These are phyloP conservation scores for Phaetusa simplex DNA, from an alignment of 2,113 vertebrate species.

Conservation along the genomic window DNA sequence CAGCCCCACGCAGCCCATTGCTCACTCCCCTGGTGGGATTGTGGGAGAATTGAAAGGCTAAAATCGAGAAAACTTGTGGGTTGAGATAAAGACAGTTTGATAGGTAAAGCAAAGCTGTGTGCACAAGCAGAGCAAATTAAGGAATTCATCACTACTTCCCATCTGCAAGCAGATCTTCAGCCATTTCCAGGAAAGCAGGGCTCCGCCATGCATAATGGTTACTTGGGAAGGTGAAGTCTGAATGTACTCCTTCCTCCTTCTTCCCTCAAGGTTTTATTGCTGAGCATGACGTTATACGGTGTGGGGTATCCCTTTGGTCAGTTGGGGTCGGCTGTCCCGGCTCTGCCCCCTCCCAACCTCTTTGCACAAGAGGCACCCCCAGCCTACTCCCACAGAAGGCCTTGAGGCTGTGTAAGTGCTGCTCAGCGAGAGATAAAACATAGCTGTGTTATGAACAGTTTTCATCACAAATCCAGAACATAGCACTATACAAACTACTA, in stretches of 20 bases:
- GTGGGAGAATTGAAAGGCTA: neutral
- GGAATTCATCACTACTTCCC: neutral
- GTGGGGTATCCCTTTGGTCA: neutral
- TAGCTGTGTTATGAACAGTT: neutral
- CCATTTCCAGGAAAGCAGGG: neutral
- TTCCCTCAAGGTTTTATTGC: neutral
- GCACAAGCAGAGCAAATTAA: neutral
- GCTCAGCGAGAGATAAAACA: neutral
- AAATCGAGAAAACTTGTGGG: neutral
- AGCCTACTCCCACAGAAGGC: neutral
- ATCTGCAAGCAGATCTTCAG: neutral
- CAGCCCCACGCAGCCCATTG: neutral
- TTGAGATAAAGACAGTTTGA: neutral
- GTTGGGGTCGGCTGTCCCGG: neutral
- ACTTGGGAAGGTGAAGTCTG: fast-evolving
- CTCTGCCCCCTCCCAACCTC: neutral
- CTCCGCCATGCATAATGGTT: neutral
- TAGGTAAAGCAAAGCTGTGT: neutral
- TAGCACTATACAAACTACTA: neutral
- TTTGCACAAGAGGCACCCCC: neutral
- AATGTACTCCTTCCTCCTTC: neutral
- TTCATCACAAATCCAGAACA: neutral
- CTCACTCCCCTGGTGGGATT: neutral
- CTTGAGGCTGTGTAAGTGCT: neutral
- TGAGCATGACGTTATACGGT: neutral